phyloP scores from a whole-genome alignment of 1,140 invertebrate species.

The Dendroctonus valens region DNA sequence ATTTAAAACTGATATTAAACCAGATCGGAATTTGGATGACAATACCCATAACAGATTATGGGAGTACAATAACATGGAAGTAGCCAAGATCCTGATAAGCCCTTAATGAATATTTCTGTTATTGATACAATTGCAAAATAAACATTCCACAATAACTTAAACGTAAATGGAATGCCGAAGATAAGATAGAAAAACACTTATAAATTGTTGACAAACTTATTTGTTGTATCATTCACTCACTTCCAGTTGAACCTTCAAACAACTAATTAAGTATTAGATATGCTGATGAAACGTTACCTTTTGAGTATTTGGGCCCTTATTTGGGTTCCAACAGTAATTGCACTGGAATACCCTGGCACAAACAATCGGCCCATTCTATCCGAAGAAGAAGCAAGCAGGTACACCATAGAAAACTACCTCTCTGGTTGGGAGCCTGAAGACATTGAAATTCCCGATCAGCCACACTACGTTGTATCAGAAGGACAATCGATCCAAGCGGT shows the following conservation, averaged over 20 bases:
- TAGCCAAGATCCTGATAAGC: no score
- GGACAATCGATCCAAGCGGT: constrained; percentile 18
- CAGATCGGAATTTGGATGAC: constrained; percentile 13
- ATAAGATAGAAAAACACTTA: no score
- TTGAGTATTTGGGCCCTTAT: no score
- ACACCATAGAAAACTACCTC: constrained; percentile 4
- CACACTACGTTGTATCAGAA: constrained; percentile 6
- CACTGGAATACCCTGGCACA: constrained; percentile 5
- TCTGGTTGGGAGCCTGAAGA: constrained; percentile 4
- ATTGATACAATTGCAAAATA: no score
- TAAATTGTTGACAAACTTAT: no score
- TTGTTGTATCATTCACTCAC: no score
- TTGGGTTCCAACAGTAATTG: not conserved
- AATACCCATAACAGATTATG: constrained; percentile 18
- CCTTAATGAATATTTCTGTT: no score
- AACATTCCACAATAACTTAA: no score
- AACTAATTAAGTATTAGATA: no score
- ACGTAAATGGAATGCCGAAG: no score
- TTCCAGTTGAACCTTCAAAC: no score
- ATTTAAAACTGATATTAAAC: constrained; percentile 7
- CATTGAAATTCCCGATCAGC: constrained; percentile 6
- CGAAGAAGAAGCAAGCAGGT: constrained; percentile 1
- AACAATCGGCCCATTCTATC: constrained; percentile 1
- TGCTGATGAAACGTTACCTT: no score
- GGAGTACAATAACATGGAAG: constrained; percentile 17